These are phyloP conservation scores for Temnothorax nylanderi DNA, from an alignment of 1,140 invertebrate species.

Conservation along the genomic window DNA sequence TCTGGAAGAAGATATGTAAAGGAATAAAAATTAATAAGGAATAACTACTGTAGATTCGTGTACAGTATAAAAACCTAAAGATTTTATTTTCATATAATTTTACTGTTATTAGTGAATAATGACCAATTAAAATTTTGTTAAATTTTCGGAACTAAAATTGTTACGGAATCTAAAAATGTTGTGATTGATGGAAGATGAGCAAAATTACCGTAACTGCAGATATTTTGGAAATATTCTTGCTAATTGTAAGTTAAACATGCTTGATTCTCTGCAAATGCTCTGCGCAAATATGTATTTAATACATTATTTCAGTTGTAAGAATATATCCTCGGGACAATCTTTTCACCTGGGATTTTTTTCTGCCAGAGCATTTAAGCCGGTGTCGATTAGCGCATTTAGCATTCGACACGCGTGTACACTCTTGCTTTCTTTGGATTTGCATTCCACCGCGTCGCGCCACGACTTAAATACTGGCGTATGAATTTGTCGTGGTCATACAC, in stretches of 20 bases:
- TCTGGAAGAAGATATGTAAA: not conserved
- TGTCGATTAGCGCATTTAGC: constrained; percentile 19
- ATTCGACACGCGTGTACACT: constrained; percentile 64
- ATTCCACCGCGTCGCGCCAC: constrained; percentile 45
- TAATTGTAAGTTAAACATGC: not conserved
- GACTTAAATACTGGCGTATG: constrained; percentile 62
- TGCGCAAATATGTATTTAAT: not conserved
- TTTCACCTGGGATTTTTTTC: constrained; percentile 5
- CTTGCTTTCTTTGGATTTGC: constrained; percentile 76
- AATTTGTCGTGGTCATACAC: constrained; percentile 22
- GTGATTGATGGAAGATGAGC: not conserved
- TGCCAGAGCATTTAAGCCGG: not conserved
- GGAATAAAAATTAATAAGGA: not conserved
- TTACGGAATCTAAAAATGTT: not conserved
- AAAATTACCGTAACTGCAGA: not conserved
- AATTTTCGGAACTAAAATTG: not conserved
- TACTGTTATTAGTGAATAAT: no score
- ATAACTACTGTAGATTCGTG: not conserved
- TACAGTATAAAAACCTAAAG: not conserved
- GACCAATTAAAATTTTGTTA: not conserved
- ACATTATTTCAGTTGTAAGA: not conserved
- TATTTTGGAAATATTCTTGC: not conserved
- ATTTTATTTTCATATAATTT: not conserved
- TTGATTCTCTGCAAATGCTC: not conserved
- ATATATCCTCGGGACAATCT: not conserved